A percentile compares a stretch with the other conserved stretches of the same genome.
phyloP scores from a whole-genome alignment of 2,113 vertebrate species.

The Phalacrocorax carbo region DNA sequence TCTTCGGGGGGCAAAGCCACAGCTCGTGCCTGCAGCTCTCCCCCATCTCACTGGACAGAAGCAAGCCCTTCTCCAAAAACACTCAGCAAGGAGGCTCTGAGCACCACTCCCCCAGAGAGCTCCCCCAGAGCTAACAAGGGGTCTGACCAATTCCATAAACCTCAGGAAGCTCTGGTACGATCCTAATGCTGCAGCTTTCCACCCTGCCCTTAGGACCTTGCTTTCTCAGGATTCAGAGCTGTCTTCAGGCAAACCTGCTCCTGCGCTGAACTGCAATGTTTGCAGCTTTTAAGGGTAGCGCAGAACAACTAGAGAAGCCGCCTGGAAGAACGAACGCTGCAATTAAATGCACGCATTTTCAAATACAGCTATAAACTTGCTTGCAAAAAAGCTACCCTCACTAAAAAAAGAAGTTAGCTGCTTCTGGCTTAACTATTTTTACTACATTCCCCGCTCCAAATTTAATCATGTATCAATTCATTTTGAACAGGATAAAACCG shows the following conservation, averaged over 20 bases:
- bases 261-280: background rate
- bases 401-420: background rate
- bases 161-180: background rate
- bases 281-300: background rate
- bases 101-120: background rate
- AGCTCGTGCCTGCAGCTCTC: background rate
- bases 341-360: background rate
- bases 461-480: background rate
- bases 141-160: background rate
- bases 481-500: background rate
- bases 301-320: background rate
- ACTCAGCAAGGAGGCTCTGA: background rate
- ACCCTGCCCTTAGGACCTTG: background rate
- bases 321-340: background rate
- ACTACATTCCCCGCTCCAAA: background rate
- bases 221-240: background rate
- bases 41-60: background rate
- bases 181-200: background rate
- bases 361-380: background rate
- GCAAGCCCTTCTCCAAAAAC: background rate
- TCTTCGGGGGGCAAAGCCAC: background rate
- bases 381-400: background rate
- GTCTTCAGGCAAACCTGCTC: background rate
- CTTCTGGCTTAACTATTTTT: slow-evolving; percentile 7
- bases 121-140: rapidly evolving